Base-by-base conservation (phyloP, 2,888 invertebrate species). In the Rhopalosiphum nymphaeae region DNA sequence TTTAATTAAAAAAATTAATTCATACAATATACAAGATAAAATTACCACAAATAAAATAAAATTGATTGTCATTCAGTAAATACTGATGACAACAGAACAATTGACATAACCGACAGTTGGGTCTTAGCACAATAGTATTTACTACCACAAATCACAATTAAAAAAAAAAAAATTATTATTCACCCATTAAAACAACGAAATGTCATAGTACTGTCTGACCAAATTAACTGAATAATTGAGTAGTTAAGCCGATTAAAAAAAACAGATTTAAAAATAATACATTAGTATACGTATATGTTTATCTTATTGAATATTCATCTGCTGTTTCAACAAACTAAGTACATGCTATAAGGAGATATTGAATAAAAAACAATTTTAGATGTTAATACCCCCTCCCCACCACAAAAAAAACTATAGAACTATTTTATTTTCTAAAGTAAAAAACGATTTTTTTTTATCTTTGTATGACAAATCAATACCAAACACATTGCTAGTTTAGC, bases 11-110 rank as follows among this genome's bases (percentile, higher is more conserved):
- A 89, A 91, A 84, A 57, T 78, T 26, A 78, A 36, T 89, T 78
- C 53, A 29, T 88, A 78, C 44, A 89, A 53, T 78, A 88, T 78
- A 7, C 67, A 49, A 44, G 29, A 26, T 29, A 44, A 56, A 92
- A 92, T 92, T 78, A 67, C 21, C 42, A 89, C 25, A 29, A 88
- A 86, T 67, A 88, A 89, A 92, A 89, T 78, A 44, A 78, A 89
- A 89, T 44, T 67, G 84, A 89, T 89, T 88, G 88, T 78, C 78
- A 56, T n/a, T n/a, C 78, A n/a, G 78, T 44, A n/a, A 88, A 78
- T 92, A 78, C n/a, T n/a, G 53, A 13, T 44, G 88, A 92, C 89
- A 61, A 29, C 86, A 56, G 26, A 88, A 78, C 89, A 89, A 92
- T 89, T n/a, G 88, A 67, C 61, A 26, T 67, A 88, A 29, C 49